These are phyloP conservation scores for Drosophila mojavensis DNA, from an alignment of 1,140 invertebrate genomes.

Conservation along the genomic window DNA sequence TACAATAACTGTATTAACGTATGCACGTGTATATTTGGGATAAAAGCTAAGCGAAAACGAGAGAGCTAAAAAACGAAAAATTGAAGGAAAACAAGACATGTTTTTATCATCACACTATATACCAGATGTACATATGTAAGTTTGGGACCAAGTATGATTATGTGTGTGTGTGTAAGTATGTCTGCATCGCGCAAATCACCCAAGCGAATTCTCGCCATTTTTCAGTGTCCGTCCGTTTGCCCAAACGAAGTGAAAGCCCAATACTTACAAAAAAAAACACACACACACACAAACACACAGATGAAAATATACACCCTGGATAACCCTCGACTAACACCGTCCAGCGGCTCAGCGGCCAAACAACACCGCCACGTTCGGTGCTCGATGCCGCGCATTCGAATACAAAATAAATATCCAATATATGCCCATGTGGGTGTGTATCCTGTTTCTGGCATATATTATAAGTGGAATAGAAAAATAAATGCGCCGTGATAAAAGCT, in stretches of 20 bases:
- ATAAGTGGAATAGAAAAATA: conserved; percentile 84
- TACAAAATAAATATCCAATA: conserved; percentile 84
- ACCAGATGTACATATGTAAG: conserved; percentile 14
- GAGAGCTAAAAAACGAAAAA: neutral
- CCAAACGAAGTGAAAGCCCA: conserved; percentile 55
- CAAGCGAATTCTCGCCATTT: conserved; percentile 82
- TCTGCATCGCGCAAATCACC: conserved; percentile 73
- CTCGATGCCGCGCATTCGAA: conserved; percentile 75
- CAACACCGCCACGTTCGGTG: conserved; percentile 70
- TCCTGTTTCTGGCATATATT: conserved; percentile 84
- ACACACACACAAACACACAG: conserved; percentile 26
- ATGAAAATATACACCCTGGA: conserved; percentile 23
- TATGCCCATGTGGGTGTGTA: conserved; percentile 81
- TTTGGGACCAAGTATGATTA: conserved; percentile 25
- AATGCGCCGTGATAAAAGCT: conserved; percentile 83
- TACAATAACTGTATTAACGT: neutral
- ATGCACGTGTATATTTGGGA: conserved; percentile 7
- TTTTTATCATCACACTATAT: conserved; percentile 31
- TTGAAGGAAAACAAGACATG: conserved; percentile 20
- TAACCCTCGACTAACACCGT: conserved; percentile 68
- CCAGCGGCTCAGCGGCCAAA: conserved; percentile 47
- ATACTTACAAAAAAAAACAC: conserved; percentile 47
- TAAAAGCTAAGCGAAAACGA: no score
- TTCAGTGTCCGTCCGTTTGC: conserved; percentile 78
- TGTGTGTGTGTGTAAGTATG: conserved; percentile 37